These are phyloP conservation scores for Eumerus sabulonum DNA, from an alignment of 2,888 invertebrate species.

Conservation along the genomic window DNA sequence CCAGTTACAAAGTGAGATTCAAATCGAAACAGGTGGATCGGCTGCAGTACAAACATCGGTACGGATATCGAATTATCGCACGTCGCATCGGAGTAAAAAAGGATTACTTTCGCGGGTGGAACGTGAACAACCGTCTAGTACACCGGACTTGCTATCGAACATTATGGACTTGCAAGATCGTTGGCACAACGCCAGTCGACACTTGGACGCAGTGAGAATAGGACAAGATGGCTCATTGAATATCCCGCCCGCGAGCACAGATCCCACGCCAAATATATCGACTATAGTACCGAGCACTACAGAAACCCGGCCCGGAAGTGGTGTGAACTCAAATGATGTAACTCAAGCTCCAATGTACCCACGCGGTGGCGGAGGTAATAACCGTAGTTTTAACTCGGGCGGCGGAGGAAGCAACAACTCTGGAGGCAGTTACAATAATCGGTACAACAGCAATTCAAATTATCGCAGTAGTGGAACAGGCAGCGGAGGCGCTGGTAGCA, in stretches of 20 bases:
- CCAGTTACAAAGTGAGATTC: conserved; percentile 76
- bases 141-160: conserved; percentile 83
- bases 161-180: conserved; percentile 86
- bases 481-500: conserved; percentile 27
- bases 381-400: conserved; percentile 76
- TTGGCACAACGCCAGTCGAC: conserved; percentile 83
- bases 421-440: conserved; percentile 73
- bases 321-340: conserved; percentile 69
- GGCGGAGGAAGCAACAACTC: conserved; percentile 77
- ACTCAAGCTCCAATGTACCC: conserved; percentile 83
- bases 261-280: conserved; percentile 4
- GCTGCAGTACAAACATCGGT: conserved; percentile 77
- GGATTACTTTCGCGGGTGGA: conserved; percentile 70
- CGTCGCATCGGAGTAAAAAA: conserved; percentile 73
- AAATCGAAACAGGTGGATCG: conserved; percentile 77
- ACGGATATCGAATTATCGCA: conserved; percentile 73
- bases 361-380: conserved; percentile 80
- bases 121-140: conserved; percentile 65
- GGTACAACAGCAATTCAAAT: conserved; percentile 72
- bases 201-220: conserved; percentile 80
- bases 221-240: conserved; percentile 82
- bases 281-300: conserved; percentile 6
- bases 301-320: conserved; percentile 22
- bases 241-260: conserved; percentile 74
- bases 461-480: conserved; percentile 70